Conservation (phyloP, 1,140 invertebrate genomes). For the Papilio xuthus region DNA sequence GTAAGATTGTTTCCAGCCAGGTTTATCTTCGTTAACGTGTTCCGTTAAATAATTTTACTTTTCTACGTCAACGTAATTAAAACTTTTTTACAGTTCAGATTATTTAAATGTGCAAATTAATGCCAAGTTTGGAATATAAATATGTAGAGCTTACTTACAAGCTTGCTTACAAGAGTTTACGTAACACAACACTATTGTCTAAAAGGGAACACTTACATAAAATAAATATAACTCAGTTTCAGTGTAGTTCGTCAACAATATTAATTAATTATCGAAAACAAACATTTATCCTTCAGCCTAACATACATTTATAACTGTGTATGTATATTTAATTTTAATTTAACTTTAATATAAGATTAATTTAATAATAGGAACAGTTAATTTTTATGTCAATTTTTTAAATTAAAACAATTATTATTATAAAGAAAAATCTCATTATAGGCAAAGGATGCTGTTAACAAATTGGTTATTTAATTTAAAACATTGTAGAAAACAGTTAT, state of each 20-base stretch:
- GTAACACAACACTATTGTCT: not conserved
- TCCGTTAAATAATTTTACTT: not conserved
- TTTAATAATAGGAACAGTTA: too few species aligned
- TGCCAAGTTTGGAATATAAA: not conserved
- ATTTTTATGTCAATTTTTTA: too few species aligned
- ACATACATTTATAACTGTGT: not conserved
- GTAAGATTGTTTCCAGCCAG: too few species aligned
- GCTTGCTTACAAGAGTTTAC: not conserved
- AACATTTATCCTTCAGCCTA: not conserved
- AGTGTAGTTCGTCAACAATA: slow-evolving; percentile 18
- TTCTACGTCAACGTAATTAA: not conserved
- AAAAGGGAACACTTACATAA: not conserved
- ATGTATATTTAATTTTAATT: not conserved
- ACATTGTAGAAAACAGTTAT: not conserved
- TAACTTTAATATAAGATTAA: not conserved
- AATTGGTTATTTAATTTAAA: not conserved
- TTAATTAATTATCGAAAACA: slow-evolving; percentile 23
- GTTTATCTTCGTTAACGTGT: not conserved
- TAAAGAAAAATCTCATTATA: too few species aligned
- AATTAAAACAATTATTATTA: too few species aligned
- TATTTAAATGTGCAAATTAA: not conserved
- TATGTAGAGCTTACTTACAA: not conserved
- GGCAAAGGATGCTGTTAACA: too few species aligned
- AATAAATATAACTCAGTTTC: slow-evolving; percentile 9
- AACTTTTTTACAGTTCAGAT: not conserved